Percentiles rank a stretch among this genome's conserved stretches.
These are phyloP conservation scores for Todiramphus chloris DNA, from an alignment of 2,113 vertebrate genomes.

Conservation along the genomic window DNA sequence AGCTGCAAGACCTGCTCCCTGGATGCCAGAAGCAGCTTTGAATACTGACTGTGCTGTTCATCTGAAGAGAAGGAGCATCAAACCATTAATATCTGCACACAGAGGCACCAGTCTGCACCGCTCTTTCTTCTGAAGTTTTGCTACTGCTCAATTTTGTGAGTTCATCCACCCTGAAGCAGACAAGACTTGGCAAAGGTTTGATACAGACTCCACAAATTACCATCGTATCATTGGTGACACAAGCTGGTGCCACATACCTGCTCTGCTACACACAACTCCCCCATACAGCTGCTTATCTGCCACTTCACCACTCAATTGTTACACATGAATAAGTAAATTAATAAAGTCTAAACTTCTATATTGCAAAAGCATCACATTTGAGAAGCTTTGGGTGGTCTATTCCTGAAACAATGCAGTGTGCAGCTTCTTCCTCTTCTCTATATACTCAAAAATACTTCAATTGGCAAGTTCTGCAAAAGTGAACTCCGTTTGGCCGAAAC, in stretches of 20 bases:
- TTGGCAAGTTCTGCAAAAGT: not conserved
- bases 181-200: not conserved
- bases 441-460: not conserved
- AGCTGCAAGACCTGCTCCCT: slow-evolving; percentile 83
- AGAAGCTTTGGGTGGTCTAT: not conserved
- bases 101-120: not conserved
- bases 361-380: not conserved
- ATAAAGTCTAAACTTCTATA: not conserved
- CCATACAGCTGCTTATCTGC: not conserved
- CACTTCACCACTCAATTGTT: not conserved
- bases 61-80: slow-evolving; percentile 52
- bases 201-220: not conserved
- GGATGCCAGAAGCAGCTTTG: slow-evolving; percentile 93
- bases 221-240: not conserved
- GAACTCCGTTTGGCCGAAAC: not conserved
- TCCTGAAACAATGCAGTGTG: not conserved
- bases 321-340: not conserved
- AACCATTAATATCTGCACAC: accelerated
- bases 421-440: not conserved
- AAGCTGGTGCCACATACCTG: not conserved
- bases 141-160: not conserved
- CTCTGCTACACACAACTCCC: not conserved
- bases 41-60: slow-evolving; percentile 86
- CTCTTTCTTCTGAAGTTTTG: not conserved
- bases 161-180: not conserved